Base-by-base conservation (phyloP, 2,888 invertebrate species). In the Lasioglossum pauxillum region DNA sequence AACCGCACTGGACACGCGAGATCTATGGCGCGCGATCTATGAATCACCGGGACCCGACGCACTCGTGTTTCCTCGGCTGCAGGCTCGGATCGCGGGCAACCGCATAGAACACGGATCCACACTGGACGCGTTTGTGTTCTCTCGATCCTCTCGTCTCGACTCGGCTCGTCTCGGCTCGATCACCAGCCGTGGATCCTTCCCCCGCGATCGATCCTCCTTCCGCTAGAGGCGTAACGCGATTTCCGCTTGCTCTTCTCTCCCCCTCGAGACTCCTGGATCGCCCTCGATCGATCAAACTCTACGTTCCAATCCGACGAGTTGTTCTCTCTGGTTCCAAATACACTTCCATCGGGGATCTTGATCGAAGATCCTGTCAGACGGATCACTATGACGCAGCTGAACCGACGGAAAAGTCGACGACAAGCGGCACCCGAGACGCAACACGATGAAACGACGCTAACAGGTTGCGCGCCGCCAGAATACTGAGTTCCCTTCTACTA, bases 391-490 rank as follows among this genome's bases (percentile, higher is more conserved):
- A 80, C 73, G 74, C 8, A 38, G 35, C 31, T n/a, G 31, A 46
- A 73, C 44, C 38, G 75, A 72, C 27, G 38, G 27, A 71, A 64
- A 35, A 44, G 72, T 73, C 57, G 60, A 76, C 12, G 31, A 64
- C n/a, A n/a, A 44, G 31, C 12, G 46, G 23, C 23, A 67, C n/a
- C 5, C 64, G 46, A 60, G 12, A 12, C 31, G 27, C 41, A 4
- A 14, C 14, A 41, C 72, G 35, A 53, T 23, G 71, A 69, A 80
- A 80, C 91, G 87, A 92, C 84, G 88, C 85, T 86, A 87, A 92
- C 92, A 88, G 90, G 90, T 92, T 92, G 93, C 94, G 92, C 93
- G 93, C 89, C 94, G 92, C 92, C 89, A 75, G 78, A 89, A 90
- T 90, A 94, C 94, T 94, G 94, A 92, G 88, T 89, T 88, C 85